A percentile compares a stretch with the other conserved stretches of the same genome.
Conservation (phyloP, 2,797 vertebrate genomes). For the Alosa sapidissima region DNA sequence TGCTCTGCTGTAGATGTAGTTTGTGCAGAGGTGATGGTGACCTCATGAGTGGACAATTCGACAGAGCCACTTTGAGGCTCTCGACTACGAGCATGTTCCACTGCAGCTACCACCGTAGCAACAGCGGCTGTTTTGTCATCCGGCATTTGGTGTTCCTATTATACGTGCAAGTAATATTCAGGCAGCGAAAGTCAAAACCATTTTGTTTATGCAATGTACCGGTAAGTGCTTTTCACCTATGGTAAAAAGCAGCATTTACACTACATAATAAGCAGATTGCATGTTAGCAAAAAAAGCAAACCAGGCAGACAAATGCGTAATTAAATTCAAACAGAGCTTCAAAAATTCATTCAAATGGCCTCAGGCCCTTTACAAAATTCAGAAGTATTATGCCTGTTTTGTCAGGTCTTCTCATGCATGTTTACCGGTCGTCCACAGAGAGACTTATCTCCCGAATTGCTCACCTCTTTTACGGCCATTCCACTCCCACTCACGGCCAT, state of each 20-base stretch:
- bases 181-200: constrained; percentile 35
- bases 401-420: not conserved
- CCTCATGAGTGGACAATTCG: constrained; percentile 77
- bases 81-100: constrained; percentile 63
- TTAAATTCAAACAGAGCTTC: not conserved
- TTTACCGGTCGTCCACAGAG: constrained; percentile 20
- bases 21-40: constrained; percentile 70
- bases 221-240: not conserved
- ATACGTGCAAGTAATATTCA: constrained; percentile 52
- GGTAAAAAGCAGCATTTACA: constrained; percentile 20
- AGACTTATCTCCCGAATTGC: not conserved
- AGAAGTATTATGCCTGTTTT: not conserved
- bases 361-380: not conserved
- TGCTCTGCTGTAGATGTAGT: constrained; percentile 77
- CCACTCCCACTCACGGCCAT: no score
- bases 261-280: not conserved
- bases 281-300: constrained; percentile 25
- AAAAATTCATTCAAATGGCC: not conserved
- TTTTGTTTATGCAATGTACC: not conserved
- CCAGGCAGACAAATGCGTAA: not conserved
- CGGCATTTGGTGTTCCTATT: constrained; percentile 55
- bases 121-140: constrained; percentile 58
- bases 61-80: constrained; percentile 68
- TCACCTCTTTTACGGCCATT: constrained; percentile 79
- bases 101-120: constrained; percentile 65